A percentile compares a stretch with the other conserved stretches of the same genome.
Conservation (phyloP, 2,888 invertebrate species). For the Adelognathus sp. region DNA sequence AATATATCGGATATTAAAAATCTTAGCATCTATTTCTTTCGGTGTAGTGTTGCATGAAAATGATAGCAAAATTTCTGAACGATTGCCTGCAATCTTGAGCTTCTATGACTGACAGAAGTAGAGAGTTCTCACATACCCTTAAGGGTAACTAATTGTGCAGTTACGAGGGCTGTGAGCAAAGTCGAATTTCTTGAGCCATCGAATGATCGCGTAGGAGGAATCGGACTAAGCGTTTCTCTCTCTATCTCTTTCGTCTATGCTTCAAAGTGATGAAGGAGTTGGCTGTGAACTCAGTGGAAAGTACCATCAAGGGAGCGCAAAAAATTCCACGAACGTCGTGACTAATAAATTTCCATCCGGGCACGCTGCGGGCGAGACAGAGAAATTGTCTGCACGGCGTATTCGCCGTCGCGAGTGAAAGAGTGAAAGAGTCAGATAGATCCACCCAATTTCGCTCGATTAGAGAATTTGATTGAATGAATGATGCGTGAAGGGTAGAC, state of each 20-base stretch:
- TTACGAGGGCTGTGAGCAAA: no score
- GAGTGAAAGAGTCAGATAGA: slow-evolving; percentile 25
- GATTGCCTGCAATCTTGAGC: no score
- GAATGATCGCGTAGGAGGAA: no score
- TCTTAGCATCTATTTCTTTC: no score
- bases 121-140: not conserved
- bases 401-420: slow-evolving; percentile 36
- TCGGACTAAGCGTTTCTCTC: not conserved
- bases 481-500: slow-evolving; percentile 57
- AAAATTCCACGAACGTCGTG: slow-evolving; percentile 58
- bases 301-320: slow-evolving; percentile 50
- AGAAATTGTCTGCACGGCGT: slow-evolving; percentile 38
- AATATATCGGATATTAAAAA: no score
- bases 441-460: slow-evolving; percentile 57
- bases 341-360: slow-evolving; percentile 62
- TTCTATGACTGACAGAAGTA: no score
- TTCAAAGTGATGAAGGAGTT: not conserved
- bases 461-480: slow-evolving; percentile 62
- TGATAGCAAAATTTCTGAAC: no score
- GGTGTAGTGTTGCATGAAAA: no score
- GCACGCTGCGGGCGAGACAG: slow-evolving; percentile 41
- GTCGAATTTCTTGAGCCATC: no score
- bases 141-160: no score
- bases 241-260: not conserved
- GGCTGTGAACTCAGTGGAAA: slow-evolving; percentile 56